phyloP scores from a whole-genome alignment of 2,888 invertebrate species.

The Diachrysia chrysitis region DNA sequence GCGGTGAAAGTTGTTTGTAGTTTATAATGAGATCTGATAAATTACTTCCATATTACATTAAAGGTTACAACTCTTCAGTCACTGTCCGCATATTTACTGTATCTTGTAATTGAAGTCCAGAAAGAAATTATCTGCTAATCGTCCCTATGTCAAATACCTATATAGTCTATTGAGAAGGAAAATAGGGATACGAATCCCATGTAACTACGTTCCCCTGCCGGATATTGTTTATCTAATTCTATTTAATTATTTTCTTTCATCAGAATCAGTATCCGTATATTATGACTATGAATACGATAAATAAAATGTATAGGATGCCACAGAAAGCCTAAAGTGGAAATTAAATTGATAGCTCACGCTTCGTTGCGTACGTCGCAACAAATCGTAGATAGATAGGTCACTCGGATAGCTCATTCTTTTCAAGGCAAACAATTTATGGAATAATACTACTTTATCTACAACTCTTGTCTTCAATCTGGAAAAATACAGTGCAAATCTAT shows the following conservation, averaged over 20 bases:
- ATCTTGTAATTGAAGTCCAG: too few species aligned
- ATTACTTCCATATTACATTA: slow-evolving; percentile 16
- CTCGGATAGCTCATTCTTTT: neutral
- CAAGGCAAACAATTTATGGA: neutral
- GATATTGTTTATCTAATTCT: slow-evolving; percentile 23
- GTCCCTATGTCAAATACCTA: too few species aligned
- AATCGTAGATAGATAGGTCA: neutral
- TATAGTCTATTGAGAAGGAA: neutral
- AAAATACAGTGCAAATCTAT: too few species aligned
- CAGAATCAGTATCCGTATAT: too few species aligned
- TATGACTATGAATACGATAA: neutral
- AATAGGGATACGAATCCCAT: slow-evolving; percentile 6
- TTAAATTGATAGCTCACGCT: neutral
- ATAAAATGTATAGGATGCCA: neutral
- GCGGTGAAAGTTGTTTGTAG: slow-evolving; percentile 33
- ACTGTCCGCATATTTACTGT: neutral
- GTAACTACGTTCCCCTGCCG: neutral
- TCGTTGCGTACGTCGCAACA: slow-evolving; percentile 1
- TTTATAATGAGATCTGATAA: slow-evolving; percentile 19
- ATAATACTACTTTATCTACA: too few species aligned
- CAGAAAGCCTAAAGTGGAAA: neutral
- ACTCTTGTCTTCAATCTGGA: too few species aligned
- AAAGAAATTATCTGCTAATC: too few species aligned
- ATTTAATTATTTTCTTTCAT: too few species aligned
- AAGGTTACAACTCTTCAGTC: neutral